Percentiles rank a stretch among this genome's conserved stretches.
These are phyloP conservation scores for Poeciliopsis infans DNA, from an alignment of 2,797 vertebrate species.

Conservation along the genomic window DNA sequence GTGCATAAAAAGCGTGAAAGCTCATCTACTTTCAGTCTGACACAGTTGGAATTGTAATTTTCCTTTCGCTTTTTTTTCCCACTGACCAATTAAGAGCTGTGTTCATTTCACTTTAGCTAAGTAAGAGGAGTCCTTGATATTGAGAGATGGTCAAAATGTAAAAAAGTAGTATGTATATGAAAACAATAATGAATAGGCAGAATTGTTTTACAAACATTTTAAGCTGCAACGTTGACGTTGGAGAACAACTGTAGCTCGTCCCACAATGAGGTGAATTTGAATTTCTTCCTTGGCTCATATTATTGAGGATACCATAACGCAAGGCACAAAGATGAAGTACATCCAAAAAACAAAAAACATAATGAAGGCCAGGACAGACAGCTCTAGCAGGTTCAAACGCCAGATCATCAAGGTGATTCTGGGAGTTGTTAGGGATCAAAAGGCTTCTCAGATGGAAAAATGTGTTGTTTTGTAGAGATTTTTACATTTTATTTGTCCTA, in stretches of 20 bases:
- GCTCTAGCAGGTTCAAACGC: too few species aligned
- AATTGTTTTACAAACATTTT: not conserved
- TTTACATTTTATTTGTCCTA: too few species aligned
- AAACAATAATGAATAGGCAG: not conserved
- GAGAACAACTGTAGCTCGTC: not conserved
- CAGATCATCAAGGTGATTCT: too few species aligned
- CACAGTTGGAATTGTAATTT: slow-evolving; percentile 30
- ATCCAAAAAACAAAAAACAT: not conserved
- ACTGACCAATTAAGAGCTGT: slow-evolving; percentile 13
- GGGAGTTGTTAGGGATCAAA: too few species aligned
- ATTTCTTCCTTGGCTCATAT: not conserved
- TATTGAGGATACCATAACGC: too few species aligned
- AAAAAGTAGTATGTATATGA: not conserved
- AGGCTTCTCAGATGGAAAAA: too few species aligned
- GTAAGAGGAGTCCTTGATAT: not conserved
- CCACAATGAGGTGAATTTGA: not conserved
- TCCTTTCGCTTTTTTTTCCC: slow-evolving; percentile 29
- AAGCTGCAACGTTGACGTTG: not conserved
- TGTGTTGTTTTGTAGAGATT: too few species aligned
- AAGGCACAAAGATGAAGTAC: too few species aligned
- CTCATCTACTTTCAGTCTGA: slow-evolving; percentile 24
- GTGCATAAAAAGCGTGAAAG: slow-evolving; percentile 17
- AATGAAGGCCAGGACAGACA: too few species aligned
- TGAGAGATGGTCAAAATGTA: slow-evolving; percentile 11
- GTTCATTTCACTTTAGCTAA: slow-evolving; percentile 4